phyloP scores from a whole-genome alignment of 2,113 vertebrate species.

The Rynchops niger region DNA sequence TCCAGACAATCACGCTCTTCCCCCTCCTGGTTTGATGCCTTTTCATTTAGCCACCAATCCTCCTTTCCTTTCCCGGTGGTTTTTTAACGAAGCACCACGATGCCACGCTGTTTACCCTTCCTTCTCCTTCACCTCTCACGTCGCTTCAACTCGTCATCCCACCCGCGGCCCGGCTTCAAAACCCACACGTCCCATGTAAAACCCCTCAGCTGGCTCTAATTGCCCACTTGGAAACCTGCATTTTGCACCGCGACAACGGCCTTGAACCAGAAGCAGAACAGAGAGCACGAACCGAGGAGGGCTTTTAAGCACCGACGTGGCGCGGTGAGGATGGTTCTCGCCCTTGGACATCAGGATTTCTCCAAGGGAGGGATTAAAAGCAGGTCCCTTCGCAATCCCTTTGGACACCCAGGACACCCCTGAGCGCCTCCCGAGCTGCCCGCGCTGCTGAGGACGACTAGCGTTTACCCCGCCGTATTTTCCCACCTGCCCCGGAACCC shows the following conservation, averaged over 20 bases:
- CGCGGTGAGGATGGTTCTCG: background rate
- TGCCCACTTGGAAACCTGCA: background rate
- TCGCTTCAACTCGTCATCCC: background rate
- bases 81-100: background rate
- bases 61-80: background rate
- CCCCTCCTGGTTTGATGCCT: background rate
- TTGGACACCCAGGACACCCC: background rate
- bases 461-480: background rate
- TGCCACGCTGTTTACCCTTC: background rate
- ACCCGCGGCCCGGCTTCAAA: background rate
- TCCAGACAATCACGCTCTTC: background rate
- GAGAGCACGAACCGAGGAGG: background rate
- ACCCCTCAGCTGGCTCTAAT: background rate
- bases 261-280: background rate
- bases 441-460: background rate
- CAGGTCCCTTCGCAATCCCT: background rate
- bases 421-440: background rate
- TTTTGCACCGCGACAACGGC: background rate
- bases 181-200: background rate
- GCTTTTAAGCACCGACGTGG: fast-evolving
- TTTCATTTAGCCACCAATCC: background rate
- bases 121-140: background rate
- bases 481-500: background rate
- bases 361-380: background rate
- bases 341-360: background rate